Evolutionary conservation across 2,113 vertebrate species (phyloP).

Genomic region (Melanerpes formicivorus): DNA sequence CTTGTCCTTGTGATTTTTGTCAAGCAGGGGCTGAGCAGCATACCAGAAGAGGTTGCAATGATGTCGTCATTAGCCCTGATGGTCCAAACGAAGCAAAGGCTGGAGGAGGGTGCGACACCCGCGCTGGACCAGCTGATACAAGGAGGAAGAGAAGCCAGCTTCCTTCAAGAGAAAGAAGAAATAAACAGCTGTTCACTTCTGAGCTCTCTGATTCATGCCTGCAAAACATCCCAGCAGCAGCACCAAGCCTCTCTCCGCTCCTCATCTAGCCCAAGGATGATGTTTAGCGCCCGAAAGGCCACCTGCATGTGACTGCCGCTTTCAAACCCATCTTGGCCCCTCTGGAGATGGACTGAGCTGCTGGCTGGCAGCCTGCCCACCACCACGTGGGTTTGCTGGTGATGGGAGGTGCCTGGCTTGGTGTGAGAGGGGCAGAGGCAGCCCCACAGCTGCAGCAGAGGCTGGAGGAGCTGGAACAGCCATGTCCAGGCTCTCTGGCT

Average conservation of each 20-base stretch:
- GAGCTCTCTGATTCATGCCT: background rate
- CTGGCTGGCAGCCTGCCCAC: too few relatives aligned
- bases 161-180: background rate
- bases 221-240: background rate
- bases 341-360: fast-evolving
- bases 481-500: background rate
- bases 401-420: too few relatives aligned
- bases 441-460: fast-evolving
- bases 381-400: fast-evolving
- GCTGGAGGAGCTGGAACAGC: background rate
- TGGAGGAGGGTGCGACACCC: background rate
- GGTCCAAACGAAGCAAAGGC: fast-evolving
- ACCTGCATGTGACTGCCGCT: fast-evolving
- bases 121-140: fast-evolving
- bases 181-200: background rate
- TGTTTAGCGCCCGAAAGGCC: background rate
- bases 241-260: fast-evolving
- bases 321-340: background rate
- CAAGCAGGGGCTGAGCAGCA: background rate
- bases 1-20: background rate
- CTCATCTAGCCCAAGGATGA: fast-evolving
- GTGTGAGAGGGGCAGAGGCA: background rate
- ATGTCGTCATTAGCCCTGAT: fast-evolving
- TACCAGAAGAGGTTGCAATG: fast-evolving
- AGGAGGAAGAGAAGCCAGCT: background rate